Percentiles rank a stretch among this genome's conserved stretches.
Conservation (phyloP, 1,140 invertebrate species). For the Eumaeus atala region DNA sequence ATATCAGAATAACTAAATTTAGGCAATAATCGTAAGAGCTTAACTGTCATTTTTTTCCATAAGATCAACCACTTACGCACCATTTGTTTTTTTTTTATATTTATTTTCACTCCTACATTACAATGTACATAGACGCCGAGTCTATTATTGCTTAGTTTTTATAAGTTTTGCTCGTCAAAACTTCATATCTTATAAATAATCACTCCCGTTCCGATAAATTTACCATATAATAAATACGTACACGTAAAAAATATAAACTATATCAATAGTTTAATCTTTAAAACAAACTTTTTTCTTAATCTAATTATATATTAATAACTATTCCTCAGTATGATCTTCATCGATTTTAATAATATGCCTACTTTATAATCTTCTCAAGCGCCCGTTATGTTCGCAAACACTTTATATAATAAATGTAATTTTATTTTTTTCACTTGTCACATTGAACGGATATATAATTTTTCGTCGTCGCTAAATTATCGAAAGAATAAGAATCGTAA, state of each 20-base stretch:
- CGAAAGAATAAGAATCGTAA: constrained; percentile 23
- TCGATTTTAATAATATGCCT: constrained; percentile 72
- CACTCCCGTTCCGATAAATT: constrained; percentile 71
- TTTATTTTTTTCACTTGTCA: constrained; percentile 56
- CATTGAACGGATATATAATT: constrained; percentile 59
- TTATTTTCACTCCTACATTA: constrained; percentile 64
- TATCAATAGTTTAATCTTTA: constrained; percentile 74
- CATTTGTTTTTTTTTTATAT: constrained; percentile 62
- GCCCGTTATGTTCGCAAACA: constrained; percentile 63
- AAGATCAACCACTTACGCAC: constrained; percentile 66
- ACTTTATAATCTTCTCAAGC: constrained; percentile 73
- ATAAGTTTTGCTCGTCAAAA: constrained; percentile 70
- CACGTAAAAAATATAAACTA: constrained; percentile 75
- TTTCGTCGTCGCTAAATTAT: constrained; percentile 53
- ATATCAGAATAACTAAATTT: constrained; percentile 53
- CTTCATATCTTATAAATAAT: constrained; percentile 71
- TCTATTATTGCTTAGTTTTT: constrained; percentile 74
- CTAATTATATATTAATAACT: constrained; percentile 75
- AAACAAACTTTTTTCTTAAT: constrained; percentile 68
- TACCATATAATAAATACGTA: constrained; percentile 74
- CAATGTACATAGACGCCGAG: constrained; percentile 69
- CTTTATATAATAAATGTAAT: constrained; percentile 63
- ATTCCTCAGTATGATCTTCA: constrained; percentile 71
- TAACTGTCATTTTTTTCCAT: constrained; percentile 50
- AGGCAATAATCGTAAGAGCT: constrained; percentile 48